Base-by-base conservation (phyloP, 2,888 invertebrate genomes). In the Falcaria lacertinaria region DNA sequence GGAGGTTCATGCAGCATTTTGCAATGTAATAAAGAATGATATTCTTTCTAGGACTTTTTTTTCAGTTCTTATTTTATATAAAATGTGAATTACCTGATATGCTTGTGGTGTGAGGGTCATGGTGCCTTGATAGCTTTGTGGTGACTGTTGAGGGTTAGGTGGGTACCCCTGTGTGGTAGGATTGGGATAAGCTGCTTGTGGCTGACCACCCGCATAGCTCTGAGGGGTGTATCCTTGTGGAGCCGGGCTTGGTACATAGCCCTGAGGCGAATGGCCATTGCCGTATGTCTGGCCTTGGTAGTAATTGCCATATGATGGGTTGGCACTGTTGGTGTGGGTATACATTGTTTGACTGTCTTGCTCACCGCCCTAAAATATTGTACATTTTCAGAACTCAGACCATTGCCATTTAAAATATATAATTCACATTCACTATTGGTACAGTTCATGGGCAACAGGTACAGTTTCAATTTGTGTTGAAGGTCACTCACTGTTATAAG, bases 61-160 rank as follows among this genome's bases (percentile, higher is more conserved):
- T n/a, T n/a, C n/a, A n/a, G n/a, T n/a, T n/a, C n/a, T n/a, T n/a
- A n/a, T n/a, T n/a, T n/a, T n/a, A n/a, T n/a, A n/a, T n/a, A n/a
- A n/a, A n/a, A n/a, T n/a, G n/a, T n/a, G 11, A 50, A 44, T 55
- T 71, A 87, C 91, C 75, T 91, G 91, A 52, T 91, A 91, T 48
- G 88, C 78, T 60, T 91, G 91, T 34, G 90, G 75, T 39, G 87
- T 80, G 56, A 88, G 88, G 25, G 81, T 79, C 56, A 90, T 84
- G 54, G 69, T 84, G 34, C 78, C 83, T 52, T 84, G 85, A 56
- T 86, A 88, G 48, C 61, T 77, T 54, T 88, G 89, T 15, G 87
- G 77, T 16, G 87, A 71, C 50, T 82, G 88, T 53, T 86, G 87
- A 32, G 84, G 74, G 51, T 86, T 88, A 2, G 74, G 57, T n/a